Evolutionary conservation across 2,888 invertebrate species (phyloP).

Genomic region (Drosophila maculinotata): DNA sequence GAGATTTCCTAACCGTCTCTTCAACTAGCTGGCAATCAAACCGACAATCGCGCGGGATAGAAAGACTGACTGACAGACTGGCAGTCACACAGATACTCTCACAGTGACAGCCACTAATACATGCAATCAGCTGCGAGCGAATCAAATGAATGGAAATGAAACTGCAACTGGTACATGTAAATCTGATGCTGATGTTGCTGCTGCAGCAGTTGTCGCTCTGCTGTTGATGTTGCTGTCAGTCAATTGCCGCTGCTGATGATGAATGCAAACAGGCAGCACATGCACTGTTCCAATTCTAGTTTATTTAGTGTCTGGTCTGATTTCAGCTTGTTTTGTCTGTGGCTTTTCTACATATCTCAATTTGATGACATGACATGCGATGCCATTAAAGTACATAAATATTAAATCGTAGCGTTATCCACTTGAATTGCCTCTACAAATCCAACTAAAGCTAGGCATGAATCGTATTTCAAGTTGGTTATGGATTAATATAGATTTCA

Average conservation of each 20-base stretch:
- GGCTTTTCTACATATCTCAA: constrained; percentile 38
- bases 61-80: constrained; percentile 23
- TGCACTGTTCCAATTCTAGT: constrained; percentile 11
- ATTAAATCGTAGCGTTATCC: constrained; percentile 39
- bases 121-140: constrained; percentile 64
- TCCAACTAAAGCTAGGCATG: no score
- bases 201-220: constrained; percentile 17
- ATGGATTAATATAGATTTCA: neutral
- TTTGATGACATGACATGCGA: constrained; percentile 54
- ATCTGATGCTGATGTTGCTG: constrained; percentile 47
- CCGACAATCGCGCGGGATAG: constrained; percentile 49
- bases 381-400: constrained; percentile 61
- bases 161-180: constrained; percentile 66
- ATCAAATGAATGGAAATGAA: constrained; percentile 70
- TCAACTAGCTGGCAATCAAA: constrained; percentile 60
- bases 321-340: constrained; percentile 11
- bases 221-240: constrained; percentile 60
- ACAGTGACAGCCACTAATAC: constrained; percentile 59
- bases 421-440: neutral
- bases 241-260: constrained; percentile 67
- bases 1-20: constrained; percentile 48
- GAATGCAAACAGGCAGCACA: constrained; percentile 65
- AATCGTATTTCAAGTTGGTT: no score
- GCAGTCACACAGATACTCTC: constrained; percentile 42
- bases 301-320: constrained; percentile 8